phyloP scores from a whole-genome alignment of 2,888 invertebrate species.

The Lithophane semibrunnea region DNA sequence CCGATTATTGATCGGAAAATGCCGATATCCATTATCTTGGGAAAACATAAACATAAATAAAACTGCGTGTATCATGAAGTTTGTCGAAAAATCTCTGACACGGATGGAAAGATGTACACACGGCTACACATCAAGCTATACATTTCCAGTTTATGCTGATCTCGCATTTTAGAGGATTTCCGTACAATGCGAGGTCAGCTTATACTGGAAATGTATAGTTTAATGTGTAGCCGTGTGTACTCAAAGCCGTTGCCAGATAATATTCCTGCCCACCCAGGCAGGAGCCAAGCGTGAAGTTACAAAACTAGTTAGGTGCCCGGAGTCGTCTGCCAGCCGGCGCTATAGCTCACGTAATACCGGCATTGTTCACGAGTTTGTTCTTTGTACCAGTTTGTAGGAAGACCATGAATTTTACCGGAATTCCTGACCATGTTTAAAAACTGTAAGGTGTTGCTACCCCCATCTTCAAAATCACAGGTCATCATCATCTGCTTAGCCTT shows the following conservation, averaged over 20 bases:
- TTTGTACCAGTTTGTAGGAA: slow-evolving; percentile 52
- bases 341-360: slow-evolving; percentile 50
- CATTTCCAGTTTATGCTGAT: too few relatives aligned
- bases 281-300: slow-evolving; percentile 36
- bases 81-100: background rate
- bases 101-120: background rate
- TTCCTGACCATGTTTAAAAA: background rate
- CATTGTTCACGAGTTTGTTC: slow-evolving; percentile 62
- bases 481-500: background rate
- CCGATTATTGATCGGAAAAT: background rate
- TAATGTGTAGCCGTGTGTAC: too few relatives aligned
- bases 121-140: too few relatives aligned
- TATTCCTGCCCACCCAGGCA: slow-evolving; percentile 55
- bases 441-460: background rate
- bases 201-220: too few relatives aligned
- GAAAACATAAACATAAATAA: too few relatives aligned
- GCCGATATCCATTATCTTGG: background rate
- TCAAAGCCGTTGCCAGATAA: background rate
- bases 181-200: too few relatives aligned
- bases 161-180: too few relatives aligned
- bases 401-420: slow-evolving; percentile 37
- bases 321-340: slow-evolving; percentile 57
- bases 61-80: too few relatives aligned
- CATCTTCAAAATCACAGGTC: background rate
- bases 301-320: slow-evolving; percentile 54